Conservation (phyloP, 1,140 invertebrate genomes). For the Episyrphus balteatus region DNA sequence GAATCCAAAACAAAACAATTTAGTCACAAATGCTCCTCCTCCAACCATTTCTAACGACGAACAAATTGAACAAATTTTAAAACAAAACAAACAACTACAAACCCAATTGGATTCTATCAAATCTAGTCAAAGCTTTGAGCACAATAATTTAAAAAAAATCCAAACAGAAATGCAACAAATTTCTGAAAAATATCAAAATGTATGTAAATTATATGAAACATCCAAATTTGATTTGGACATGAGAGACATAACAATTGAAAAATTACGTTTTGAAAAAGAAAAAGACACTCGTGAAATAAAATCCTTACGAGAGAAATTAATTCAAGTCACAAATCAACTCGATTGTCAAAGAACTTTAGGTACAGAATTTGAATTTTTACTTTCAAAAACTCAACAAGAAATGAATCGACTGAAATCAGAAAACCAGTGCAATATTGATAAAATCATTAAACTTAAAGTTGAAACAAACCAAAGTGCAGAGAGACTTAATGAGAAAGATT, state of each 20-base stretch:
- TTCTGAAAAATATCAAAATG: slow-evolving; percentile 12
- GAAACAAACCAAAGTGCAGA: slow-evolving; percentile 1
- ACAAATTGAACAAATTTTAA: slow-evolving; percentile 14
- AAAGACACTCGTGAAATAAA: slow-evolving; percentile 7
- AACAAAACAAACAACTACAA: slow-evolving; percentile 3
- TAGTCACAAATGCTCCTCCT: too few species aligned
- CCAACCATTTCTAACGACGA: slow-evolving; percentile 9
- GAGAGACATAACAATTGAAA: slow-evolving; percentile 8
- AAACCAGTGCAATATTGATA: not conserved
- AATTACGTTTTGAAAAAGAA: slow-evolving; percentile 8
- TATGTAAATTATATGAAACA: slow-evolving; percentile 14
- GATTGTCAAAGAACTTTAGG: slow-evolving; percentile 7
- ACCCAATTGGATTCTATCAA: not conserved
- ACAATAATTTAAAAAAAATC: slow-evolving; percentile 4
- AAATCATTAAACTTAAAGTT: not conserved
- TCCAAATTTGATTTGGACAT: slow-evolving; percentile 11
- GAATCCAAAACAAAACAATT: too few species aligned
- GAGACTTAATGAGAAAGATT: slow-evolving; percentile 7
- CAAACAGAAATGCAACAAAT: slow-evolving; percentile 9
- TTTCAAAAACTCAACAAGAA: not conserved
- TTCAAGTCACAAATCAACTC: slow-evolving; percentile 11
- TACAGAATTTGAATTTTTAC: slow-evolving; percentile 4
- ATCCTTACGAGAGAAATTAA: slow-evolving; percentile 9
- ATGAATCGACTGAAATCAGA: not conserved
- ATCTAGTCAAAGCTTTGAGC: slow-evolving; percentile 9